Evolutionary conservation across 2,113 vertebrate genomes (phyloP).

Genomic region (Pteronura brasiliensis): DNA sequence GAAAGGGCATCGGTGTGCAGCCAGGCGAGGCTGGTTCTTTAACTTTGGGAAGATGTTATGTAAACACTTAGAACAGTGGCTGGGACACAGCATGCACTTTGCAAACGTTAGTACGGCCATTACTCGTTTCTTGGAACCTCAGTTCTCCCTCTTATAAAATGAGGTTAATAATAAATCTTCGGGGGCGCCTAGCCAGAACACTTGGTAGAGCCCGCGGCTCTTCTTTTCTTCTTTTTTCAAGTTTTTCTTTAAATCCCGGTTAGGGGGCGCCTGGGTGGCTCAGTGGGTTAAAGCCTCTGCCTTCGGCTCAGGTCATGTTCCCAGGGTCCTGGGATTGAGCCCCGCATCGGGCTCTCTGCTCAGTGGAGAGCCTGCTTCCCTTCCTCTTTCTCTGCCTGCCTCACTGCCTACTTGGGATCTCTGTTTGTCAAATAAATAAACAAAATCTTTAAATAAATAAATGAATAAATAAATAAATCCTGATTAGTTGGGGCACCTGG

Average conservation of each 20-base stretch:
- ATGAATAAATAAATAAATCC: neutral
- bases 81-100: accelerated
- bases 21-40: neutral
- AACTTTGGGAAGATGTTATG: neutral
- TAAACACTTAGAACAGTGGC: neutral
- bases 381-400: too few relatives aligned
- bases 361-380: too few relatives aligned
- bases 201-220: neutral
- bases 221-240: neutral
- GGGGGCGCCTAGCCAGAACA: neutral
- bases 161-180: neutral
- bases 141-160: neutral
- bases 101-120: accelerated
- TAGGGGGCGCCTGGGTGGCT: neutral
- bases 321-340: too few relatives aligned
- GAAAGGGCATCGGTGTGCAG: neutral
- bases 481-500: neutral
- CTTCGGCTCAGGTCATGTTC: too few relatives aligned
- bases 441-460: too few relatives aligned
- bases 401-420: too few relatives aligned
- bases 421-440: too few relatives aligned
- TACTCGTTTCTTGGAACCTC: accelerated
- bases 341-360: too few relatives aligned
- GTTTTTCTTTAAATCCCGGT: neutral
- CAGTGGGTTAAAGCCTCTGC: too few relatives aligned